A percentile compares a stretch with the other conserved stretches of the same genome.
These are phyloP conservation scores for Coregonus sp. DNA, from an alignment of 2,797 vertebrate species.

Conservation along the genomic window DNA sequence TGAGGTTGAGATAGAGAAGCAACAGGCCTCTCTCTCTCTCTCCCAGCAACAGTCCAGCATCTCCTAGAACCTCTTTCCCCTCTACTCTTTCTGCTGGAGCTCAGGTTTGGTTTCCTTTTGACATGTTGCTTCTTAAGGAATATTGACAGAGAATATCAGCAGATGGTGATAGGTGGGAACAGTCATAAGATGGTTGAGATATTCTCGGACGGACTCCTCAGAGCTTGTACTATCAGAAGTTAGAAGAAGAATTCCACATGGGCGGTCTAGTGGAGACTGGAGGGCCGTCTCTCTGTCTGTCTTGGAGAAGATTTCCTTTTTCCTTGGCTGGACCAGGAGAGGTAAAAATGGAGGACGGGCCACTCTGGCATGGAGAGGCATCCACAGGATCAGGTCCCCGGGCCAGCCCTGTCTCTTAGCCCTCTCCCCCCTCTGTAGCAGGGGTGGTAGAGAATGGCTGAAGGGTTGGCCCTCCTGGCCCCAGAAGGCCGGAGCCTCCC, in stretches of 20 bases:
- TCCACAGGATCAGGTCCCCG: conserved; percentile 37
- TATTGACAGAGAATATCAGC: conserved; percentile 42
- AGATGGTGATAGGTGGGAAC: conserved; percentile 25
- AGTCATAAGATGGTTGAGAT: conserved; percentile 25
- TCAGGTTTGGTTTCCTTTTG: conserved; percentile 59
- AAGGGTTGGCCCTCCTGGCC: conserved; percentile 37
- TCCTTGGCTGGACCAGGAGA: conserved; percentile 44
- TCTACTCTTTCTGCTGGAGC: conserved; percentile 19
- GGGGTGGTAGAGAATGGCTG: conserved; percentile 51
- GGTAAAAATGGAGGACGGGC: conserved; percentile 15
- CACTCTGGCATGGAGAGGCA: conserved; percentile 6
- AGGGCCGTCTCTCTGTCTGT: conserved; percentile 46
- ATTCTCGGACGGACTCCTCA: conserved; percentile 30
- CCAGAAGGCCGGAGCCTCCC: conserved; percentile 23
- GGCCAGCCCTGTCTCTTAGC: conserved; percentile 73
- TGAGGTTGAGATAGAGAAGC: conserved; percentile 31
- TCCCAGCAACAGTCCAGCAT: conserved; percentile 19
- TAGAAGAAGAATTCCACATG: conserved; percentile 50
- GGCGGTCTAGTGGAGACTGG: conserved; percentile 59
- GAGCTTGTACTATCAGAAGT: conserved; percentile 17
- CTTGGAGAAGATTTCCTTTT: conserved; percentile 35
- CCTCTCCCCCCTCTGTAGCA: conserved; percentile 40
- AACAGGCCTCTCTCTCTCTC: conserved; percentile 3
- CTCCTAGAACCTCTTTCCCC: conserved; percentile 22
- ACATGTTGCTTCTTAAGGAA: conserved; percentile 53